A percentile compares a stretch with the other conserved stretches of the same genome.
phyloP scores from a whole-genome alignment of 53 echinoderm and acorn worm genomes.

The Hippasteria phrygiana region DNA sequence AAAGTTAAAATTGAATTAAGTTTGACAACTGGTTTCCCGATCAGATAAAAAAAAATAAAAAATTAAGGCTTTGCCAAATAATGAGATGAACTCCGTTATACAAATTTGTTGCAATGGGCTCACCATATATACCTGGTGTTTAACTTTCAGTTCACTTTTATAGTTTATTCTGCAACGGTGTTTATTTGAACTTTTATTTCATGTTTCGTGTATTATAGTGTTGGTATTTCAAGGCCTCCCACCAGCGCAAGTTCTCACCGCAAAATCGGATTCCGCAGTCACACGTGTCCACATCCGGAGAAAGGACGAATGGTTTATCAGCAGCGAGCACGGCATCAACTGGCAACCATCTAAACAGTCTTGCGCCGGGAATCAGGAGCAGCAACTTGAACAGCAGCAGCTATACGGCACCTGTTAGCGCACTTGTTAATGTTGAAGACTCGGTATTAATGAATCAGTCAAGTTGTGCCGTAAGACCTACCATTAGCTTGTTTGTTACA shows the following conservation, averaged over 20 bases:
- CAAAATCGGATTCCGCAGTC: slow-evolving; percentile 1
- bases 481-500: too few relatives aligned
- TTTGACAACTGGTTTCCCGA: not conserved
- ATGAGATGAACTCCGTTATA: too few relatives aligned
- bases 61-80: too few relatives aligned
- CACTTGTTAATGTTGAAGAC: not conserved
- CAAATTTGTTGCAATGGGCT: not conserved
- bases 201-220: too few relatives aligned
- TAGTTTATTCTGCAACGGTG: slow-evolving; percentile 49
- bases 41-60: too few relatives aligned
- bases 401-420: not conserved
- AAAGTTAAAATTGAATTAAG: not conserved
- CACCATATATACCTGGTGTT: too few relatives aligned
- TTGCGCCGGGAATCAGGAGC: not conserved
- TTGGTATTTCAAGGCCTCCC: slow-evolving; percentile 46
- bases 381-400: not conserved
- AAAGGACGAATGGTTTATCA: slow-evolving; percentile 1
- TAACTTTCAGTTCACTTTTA: slow-evolving; percentile 4
- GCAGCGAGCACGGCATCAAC: slow-evolving; percentile 30
- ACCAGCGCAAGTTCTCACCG: not conserved
- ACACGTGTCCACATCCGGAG: slow-evolving; percentile 40
- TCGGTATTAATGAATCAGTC: too few relatives aligned
- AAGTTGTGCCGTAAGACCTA: too few relatives aligned
- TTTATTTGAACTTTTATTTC: slow-evolving; percentile 47
- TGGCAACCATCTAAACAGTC: slow-evolving; percentile 30